These are phyloP conservation scores for Drosophila pseudoananassae DNA, from an alignment of 1,140 invertebrate genomes.

Conservation along the genomic window DNA sequence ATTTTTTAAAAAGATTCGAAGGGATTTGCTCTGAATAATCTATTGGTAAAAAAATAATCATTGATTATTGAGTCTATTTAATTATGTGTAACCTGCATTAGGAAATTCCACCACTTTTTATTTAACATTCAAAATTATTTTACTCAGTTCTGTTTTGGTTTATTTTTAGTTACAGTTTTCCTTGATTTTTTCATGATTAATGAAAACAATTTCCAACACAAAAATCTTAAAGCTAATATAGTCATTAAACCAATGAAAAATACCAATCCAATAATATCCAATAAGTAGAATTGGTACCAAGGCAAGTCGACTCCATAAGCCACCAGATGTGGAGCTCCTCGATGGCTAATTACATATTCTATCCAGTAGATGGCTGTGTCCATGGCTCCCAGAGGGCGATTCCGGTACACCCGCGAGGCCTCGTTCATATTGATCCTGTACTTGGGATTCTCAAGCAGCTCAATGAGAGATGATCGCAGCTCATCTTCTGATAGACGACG, in stretches of 20 bases:
- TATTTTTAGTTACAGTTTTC: not conserved
- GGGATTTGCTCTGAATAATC: no score
- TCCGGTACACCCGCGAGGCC: slow-evolving; percentile 84
- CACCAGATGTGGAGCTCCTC: slow-evolving; percentile 85
- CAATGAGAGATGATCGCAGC: slow-evolving; percentile 76
- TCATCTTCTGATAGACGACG: slow-evolving; percentile 63
- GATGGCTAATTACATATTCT: slow-evolving; percentile 86
- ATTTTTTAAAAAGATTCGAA: no score
- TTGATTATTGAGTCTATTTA: no score
- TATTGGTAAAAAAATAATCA: no score
- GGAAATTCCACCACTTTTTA: no score
- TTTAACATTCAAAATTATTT: not conserved
- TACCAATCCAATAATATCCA: slow-evolving; percentile 85
- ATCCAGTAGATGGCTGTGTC: slow-evolving; percentile 87
- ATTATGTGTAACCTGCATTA: no score
- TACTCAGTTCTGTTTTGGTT: slow-evolving; percentile 29
- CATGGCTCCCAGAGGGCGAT: slow-evolving; percentile 85
- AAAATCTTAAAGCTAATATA: slow-evolving; percentile 5
- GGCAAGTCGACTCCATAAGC: slow-evolving; percentile 85
- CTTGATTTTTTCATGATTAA: not conserved
- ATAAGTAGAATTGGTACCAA: slow-evolving; percentile 86
- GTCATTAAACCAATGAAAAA: slow-evolving; percentile 20
- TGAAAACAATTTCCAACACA: slow-evolving; percentile 7
- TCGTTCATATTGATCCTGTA: slow-evolving; percentile 76
- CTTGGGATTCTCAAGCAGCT: slow-evolving; percentile 84